phyloP scores from a whole-genome alignment of 2,888 invertebrate species.

The Trichacis sp. region DNA sequence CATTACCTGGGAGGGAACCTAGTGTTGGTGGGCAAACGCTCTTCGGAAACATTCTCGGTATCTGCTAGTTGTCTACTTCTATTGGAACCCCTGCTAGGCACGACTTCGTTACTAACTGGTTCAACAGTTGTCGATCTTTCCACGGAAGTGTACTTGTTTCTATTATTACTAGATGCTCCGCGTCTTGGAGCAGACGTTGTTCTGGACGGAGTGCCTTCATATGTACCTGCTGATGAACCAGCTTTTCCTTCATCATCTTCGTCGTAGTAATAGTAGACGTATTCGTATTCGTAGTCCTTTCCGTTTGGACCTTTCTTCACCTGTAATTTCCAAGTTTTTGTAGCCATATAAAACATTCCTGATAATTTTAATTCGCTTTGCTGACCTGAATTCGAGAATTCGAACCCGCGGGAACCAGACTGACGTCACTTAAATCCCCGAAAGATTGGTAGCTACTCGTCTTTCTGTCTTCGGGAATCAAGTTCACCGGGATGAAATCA shows the following conservation, averaged over 20 bases:
- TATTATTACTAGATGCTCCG: slow-evolving; percentile 67
- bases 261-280: slow-evolving; percentile 91
- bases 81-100: slow-evolving; percentile 72
- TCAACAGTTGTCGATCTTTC: slow-evolving; percentile 75
- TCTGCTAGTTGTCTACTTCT: slow-evolving; percentile 70
- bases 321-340: slow-evolving; percentile 69
- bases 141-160: slow-evolving; percentile 73
- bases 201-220: slow-evolving; percentile 73
- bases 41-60: slow-evolving; percentile 64
- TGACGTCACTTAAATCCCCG: slow-evolving; percentile 62
- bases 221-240: slow-evolving; percentile 70
- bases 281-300: slow-evolving; percentile 92
- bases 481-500: slow-evolving; percentile 65
- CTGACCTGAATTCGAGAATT: slow-evolving; percentile 65
- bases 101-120: slow-evolving; percentile 76
- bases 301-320: slow-evolving; percentile 91
- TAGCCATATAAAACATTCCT: too few relatives aligned
- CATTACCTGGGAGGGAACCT: slow-evolving; percentile 79
- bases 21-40: slow-evolving; percentile 84
- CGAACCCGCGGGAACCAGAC: slow-evolving; percentile 63
- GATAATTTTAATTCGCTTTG: too few relatives aligned
- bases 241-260: slow-evolving; percentile 76
- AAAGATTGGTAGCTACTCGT: slow-evolving; percentile 55
- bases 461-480: slow-evolving; percentile 64
- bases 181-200: slow-evolving; percentile 59